Evolutionary conservation across 2,888 invertebrate species (phyloP).

Genomic region (Allophyes oxyacanthae): DNA sequence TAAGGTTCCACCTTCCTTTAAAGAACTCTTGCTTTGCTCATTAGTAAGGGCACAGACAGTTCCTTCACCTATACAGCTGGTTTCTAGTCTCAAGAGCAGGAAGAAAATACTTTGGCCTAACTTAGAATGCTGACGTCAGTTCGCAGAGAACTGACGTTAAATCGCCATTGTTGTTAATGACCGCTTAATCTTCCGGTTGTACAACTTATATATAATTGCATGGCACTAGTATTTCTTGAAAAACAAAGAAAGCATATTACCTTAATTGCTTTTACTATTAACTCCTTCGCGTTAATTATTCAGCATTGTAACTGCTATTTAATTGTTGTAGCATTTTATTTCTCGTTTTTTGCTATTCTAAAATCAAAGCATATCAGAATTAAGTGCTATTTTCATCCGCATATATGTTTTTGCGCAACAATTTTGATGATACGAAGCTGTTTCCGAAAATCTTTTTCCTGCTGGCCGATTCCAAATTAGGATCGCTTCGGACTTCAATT

Average conservation of each 20-base stretch:
- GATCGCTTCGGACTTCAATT: background rate
- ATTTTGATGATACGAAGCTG: constrained; percentile 1
- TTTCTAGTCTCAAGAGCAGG: too few relatives aligned
- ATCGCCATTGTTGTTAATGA: constrained; percentile 5
- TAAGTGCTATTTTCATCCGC: constrained; percentile 10
- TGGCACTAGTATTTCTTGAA: constrained; percentile 14
- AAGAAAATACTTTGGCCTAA: too few relatives aligned
- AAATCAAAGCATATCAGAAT: background rate
- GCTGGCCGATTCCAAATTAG: background rate
- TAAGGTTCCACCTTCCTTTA: constrained; percentile 27
- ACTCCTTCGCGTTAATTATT: constrained; percentile 32
- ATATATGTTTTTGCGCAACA: background rate
- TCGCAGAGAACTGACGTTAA: too few relatives aligned
- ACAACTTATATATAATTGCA: constrained; percentile 19
- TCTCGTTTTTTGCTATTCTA: constrained; percentile 2
- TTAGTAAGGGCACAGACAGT: constrained; percentile 11
- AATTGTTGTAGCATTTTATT: constrained; percentile 9
- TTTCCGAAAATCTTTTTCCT: constrained; percentile 16
- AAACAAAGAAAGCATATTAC: constrained; percentile 30
- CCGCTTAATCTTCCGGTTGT: constrained; percentile 8
- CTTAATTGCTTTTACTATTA: constrained; percentile 38
- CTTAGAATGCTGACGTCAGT: too few relatives aligned
- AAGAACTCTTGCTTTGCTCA: constrained; percentile 16
- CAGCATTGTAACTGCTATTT: constrained; percentile 20
- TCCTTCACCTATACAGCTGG: too few relatives aligned